Conservation (phyloP, 2,888 invertebrate genomes). For the Drosophila aldrichi region DNA sequence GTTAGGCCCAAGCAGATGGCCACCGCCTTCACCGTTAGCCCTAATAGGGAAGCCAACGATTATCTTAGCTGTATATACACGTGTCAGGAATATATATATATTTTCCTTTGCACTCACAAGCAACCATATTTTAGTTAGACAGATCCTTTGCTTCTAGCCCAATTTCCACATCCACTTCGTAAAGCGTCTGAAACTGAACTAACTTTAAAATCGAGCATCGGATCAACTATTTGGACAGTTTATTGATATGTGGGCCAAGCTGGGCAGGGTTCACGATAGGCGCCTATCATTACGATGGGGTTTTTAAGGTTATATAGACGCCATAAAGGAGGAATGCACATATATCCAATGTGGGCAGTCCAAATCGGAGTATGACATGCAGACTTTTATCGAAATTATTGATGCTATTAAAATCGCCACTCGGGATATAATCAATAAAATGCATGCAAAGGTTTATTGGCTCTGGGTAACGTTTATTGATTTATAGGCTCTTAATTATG, state of each 20-base stretch:
- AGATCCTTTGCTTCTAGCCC: constrained; percentile 31
- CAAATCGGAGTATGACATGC: constrained; percentile 20
- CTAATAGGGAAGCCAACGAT: constrained; percentile 41
- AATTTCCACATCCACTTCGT: constrained; percentile 49
- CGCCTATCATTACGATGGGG: constrained; percentile 28
- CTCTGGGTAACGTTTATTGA: constrained; percentile 49
- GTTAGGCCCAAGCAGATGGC: constrained; percentile 81
- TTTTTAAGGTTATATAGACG: constrained; percentile 34
- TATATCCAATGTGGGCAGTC: constrained; percentile 29
- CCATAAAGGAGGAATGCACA: constrained; percentile 35
- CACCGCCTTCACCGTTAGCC: constrained; percentile 72
- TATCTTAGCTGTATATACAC: background rate
- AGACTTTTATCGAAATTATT: constrained; percentile 40
- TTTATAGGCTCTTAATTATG: constrained; percentile 34
- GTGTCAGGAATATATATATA: background rate
- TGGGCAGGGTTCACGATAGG: background rate
- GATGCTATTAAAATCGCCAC: constrained; percentile 59
- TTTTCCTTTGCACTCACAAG: constrained; percentile 57
- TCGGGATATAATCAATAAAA: constrained; percentile 38
- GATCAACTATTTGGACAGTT: constrained; percentile 60
- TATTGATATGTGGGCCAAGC: constrained; percentile 24
- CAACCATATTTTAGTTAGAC: constrained; percentile 52
- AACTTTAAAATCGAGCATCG: constrained; percentile 42
- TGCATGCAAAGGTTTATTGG: constrained; percentile 35
- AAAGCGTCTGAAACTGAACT: constrained; percentile 50